Conservation (phyloP, 2,888 invertebrate species). For the Pristionchus fissidentatus region DNA sequence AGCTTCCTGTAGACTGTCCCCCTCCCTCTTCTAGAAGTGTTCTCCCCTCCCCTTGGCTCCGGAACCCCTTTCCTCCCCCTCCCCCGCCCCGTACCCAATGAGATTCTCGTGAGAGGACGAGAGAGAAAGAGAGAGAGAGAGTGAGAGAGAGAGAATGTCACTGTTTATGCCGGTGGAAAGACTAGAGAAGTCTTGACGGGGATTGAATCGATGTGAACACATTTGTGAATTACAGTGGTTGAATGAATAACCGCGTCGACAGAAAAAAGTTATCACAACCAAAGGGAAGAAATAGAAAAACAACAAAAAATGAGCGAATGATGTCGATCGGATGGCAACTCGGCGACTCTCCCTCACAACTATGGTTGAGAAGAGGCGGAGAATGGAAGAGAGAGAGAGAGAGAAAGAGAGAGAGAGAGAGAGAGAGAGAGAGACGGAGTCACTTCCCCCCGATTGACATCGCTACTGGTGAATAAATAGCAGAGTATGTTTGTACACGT, state of each 20-base stretch:
- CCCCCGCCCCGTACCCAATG: not conserved
- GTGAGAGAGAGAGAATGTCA: conserved; percentile 5
- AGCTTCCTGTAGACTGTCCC: not conserved
- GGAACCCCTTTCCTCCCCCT: not conserved
- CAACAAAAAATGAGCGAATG: not conserved
- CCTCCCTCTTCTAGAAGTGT: not conserved
- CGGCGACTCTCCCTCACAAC: not conserved
- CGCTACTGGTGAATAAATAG: conserved; percentile 30
- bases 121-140: not conserved
- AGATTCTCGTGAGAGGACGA: not conserved
- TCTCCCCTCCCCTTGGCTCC: not conserved
- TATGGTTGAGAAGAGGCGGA: not conserved
- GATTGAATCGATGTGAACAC: not conserved
- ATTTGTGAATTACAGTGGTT: not conserved
- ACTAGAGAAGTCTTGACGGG: not conserved
- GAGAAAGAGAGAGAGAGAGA: conserved; percentile 3
- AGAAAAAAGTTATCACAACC: not conserved
- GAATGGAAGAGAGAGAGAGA: not conserved
- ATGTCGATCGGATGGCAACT: not conserved
- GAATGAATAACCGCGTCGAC: conserved; percentile 29
- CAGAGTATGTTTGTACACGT: not conserved
- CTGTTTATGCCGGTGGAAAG: conserved; percentile 30
- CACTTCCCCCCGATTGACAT: conserved; percentile 25
- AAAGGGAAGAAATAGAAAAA: not conserved
- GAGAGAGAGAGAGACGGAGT: not conserved